Evolutionary conservation across 2,113 vertebrate species (phyloP).

Genomic region (Festucalex cinctus): DNA sequence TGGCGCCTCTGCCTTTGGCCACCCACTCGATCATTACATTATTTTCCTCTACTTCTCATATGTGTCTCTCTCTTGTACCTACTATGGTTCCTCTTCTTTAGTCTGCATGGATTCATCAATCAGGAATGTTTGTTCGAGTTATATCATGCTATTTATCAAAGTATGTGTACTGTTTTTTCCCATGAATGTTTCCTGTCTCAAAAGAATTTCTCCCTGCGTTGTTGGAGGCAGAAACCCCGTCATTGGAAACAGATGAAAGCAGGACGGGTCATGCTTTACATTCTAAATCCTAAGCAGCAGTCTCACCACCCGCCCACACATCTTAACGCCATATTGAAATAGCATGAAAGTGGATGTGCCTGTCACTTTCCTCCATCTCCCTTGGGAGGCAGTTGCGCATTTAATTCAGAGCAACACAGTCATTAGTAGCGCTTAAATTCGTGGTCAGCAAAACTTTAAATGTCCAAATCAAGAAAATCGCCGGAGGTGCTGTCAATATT

Average conservation of each 20-base stretch:
- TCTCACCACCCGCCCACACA: constrained; percentile 69
- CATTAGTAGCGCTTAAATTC: constrained; percentile 30
- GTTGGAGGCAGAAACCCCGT: constrained; percentile 36
- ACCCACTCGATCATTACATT: constrained; percentile 58
- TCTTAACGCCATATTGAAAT: constrained; percentile 69
- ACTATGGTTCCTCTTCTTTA: constrained; percentile 18
- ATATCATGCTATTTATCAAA: constrained; percentile 6
- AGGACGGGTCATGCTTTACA: constrained; percentile 61
- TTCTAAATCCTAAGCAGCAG: constrained; percentile 62
- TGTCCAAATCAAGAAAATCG: constrained; percentile 19
- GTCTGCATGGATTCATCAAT: constrained; percentile 12
- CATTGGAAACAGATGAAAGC: constrained; percentile 69
- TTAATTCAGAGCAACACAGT: constrained; percentile 51
- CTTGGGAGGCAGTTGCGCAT: constrained; percentile 38
- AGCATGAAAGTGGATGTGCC: constrained; percentile 58
- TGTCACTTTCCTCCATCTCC: constrained; percentile 53
- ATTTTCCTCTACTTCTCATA: constrained; percentile 32
- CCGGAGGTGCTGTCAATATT: constrained; percentile 16
- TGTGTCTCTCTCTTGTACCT: constrained; percentile 16
- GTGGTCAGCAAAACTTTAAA: constrained; percentile 14
- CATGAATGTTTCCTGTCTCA: constrained; percentile 14
- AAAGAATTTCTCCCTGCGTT: constrained; percentile 22
- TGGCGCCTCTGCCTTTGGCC: constrained; percentile 45
- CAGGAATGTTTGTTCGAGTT: constrained; percentile 11
- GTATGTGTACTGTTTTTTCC: constrained; percentile 8